Evolutionary conservation across 2,888 invertebrate species (phyloP), one percentile per base, ranked within the genome.

Genomic region (Aspidiotus destructor): DNA sequence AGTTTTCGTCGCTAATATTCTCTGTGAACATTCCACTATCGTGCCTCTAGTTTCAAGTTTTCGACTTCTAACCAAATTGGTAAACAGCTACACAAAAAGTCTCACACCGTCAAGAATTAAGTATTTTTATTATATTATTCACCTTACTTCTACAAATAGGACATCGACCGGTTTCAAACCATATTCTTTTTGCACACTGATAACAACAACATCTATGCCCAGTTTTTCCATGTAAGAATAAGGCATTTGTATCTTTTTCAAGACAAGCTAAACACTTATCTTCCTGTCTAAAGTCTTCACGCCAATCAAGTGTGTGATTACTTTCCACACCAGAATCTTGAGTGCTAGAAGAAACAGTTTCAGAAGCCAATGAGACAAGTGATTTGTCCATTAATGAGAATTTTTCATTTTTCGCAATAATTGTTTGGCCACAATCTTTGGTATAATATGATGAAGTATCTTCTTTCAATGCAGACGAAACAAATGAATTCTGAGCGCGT

Each of bases 151-250:
- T 16, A 28, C 58, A 58, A 58, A 58, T 58, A 16, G 58, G 58
- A 40, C 58, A 58, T 11, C 40, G 17, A 17, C 58, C 10, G 1
- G 58, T 28, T 40, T 58, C 58, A 11, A 58, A 58, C 58, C 58
- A 58, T 3, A 58, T 58, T 11, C 58, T 17, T 28, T 58, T 58
- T 6, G 58, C 58, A 28, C 58, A 58, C 28, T 16, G 58, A 58
- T 58, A 58, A 28, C 58, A 58, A 6, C 58, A 58, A 40, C 58
- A 58, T 7, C 58, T 17, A 58, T 58, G 58, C 2, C 58, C 58
- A 11, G 58, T 58, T 28, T 58, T 58, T 8, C 58, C 58, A 28
- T 58, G 58, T 28, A 58, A 28, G 40, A 58, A 58, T 40, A 58
- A 40, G 6, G 58, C 58, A 28, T 58, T 58, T 28, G 58, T 58